Percentiles rank a stretch among this genome's conserved stretches.
Evolutionary conservation across 2,797 vertebrate species (phyloP).

Genomic region (Hyperoplus immaculatus): DNA sequence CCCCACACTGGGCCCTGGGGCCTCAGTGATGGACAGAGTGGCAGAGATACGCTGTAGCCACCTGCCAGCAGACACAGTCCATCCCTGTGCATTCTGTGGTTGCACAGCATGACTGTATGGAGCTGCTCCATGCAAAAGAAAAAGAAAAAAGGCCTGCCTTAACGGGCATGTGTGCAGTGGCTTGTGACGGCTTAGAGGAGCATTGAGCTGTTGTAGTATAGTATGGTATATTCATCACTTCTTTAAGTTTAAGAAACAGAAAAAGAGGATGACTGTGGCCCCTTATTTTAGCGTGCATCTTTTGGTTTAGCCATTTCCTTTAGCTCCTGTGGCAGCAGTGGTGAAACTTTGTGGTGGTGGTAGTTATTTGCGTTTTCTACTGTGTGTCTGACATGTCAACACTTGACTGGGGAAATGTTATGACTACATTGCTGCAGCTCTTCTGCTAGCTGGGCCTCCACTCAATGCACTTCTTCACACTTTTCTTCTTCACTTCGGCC

Average conservation of each 20-base stretch:
- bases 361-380: conserved; percentile 21
- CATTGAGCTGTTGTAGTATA: conserved; percentile 6
- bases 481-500: conserved; percentile 1
- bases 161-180: conserved; percentile 20
- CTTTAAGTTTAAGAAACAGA: conserved; percentile 1
- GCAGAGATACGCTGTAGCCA: conserved; percentile 45
- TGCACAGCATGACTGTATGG: conserved; percentile 4
- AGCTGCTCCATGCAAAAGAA: neutral
- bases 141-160: conserved; percentile 18
- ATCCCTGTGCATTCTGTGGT: conserved; percentile 33
- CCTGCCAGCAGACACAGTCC: conserved; percentile 50
- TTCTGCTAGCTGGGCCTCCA: neutral
- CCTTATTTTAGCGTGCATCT: neutral
- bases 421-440: conserved; percentile 11
- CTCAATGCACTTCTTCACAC: neutral
- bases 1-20: conserved; percentile 31
- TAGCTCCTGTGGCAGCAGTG: conserved; percentile 22
- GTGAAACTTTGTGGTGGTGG: conserved; percentile 43
- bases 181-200: neutral
- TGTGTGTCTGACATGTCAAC: conserved; percentile 55
- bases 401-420: conserved; percentile 52
- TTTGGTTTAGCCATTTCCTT: conserved; percentile 34
- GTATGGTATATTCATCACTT: neutral
- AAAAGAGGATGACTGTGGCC: neutral
- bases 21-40: conserved; percentile 40